Base-by-base conservation (phyloP, 2,113 vertebrate species). In the Marcusenius ussheri region DNA sequence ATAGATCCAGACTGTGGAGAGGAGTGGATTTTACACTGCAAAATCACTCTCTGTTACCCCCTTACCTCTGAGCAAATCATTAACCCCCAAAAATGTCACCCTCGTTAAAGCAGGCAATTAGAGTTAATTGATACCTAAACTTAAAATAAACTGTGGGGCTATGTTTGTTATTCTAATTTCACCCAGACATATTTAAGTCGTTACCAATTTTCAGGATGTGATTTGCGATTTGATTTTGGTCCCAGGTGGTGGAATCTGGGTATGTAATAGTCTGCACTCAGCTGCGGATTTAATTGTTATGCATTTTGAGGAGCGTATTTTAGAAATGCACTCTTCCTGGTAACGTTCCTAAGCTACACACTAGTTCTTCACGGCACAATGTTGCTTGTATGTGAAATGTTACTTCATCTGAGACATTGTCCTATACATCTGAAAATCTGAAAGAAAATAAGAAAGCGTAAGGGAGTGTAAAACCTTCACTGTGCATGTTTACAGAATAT, bases 81-180 rank as follows among this genome's bases (percentile, higher is more conserved):
- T 94, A 94, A 91, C 17, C 91, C 87, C 92, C 91, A 93, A 91
- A 95, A 95, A 95, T 95, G 95, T 95, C 95, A 94, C 91, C 89
- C 93, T 94, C 89, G 91, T 95, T 95, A 95, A 95, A 94, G 93
- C 88, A 91, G 88, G 91, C 93, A 91, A 93, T 96, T 95, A 94
- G 91, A 94, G 92, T 94, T 95, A 94, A 96, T 94, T 94, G 93
- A 94, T 92, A 92, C 91, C 92, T 93, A 88, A 92, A 93, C 92
- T 92, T 92, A 94, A 96, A 95, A 96, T 95, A 95, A 95, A 95
- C 90, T 89, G 91, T 90, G 89, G 56, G 92, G 94, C 93, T 91
- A 91, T 88, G 93, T 95, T 95, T 95, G 93, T 95, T 95, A 89
- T 95, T 95, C 91, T 89, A 89, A 74, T 91, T 91, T 93, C 90